These are phyloP conservation scores for Haemorhous mexicanus DNA, from an alignment of 2,113 vertebrate genomes.

Conservation along the genomic window DNA sequence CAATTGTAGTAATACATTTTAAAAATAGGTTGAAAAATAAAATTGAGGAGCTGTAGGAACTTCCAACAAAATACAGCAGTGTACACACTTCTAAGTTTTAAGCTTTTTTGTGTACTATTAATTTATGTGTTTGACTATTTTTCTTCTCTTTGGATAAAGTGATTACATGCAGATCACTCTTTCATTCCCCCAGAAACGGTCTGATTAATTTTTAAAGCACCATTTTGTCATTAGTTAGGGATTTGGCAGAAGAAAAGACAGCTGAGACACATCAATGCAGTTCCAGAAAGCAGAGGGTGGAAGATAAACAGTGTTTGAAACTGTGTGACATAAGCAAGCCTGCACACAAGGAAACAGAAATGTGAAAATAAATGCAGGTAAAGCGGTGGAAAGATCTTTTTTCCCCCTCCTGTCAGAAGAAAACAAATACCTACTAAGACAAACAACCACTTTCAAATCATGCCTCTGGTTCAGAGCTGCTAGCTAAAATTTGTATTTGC, in stretches of 20 bases:
- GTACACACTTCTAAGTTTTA: background rate
- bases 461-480: background rate
- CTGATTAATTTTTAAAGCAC: constrained; percentile 45
- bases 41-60: background rate
- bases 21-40: background rate
- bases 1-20: background rate
- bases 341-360: background rate
- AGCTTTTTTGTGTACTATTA: background rate
- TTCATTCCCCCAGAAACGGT: background rate
- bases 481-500: background rate
- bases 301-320: constrained; percentile 23
- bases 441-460: background rate
- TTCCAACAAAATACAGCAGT: background rate
- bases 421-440: background rate
- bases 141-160: background rate
- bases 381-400: background rate
- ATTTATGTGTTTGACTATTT: background rate
- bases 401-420: background rate
- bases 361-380: constrained; percentile 13
- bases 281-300: constrained; percentile 6
- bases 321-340: background rate
- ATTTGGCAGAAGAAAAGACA: constrained; percentile 34
- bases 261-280: background rate
- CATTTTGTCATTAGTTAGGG: constrained; percentile 16
- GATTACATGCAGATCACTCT: background rate